These are phyloP conservation scores for Stictocephala bisonia DNA, from an alignment of 2,888 invertebrate species.

Conservation along the genomic window DNA sequence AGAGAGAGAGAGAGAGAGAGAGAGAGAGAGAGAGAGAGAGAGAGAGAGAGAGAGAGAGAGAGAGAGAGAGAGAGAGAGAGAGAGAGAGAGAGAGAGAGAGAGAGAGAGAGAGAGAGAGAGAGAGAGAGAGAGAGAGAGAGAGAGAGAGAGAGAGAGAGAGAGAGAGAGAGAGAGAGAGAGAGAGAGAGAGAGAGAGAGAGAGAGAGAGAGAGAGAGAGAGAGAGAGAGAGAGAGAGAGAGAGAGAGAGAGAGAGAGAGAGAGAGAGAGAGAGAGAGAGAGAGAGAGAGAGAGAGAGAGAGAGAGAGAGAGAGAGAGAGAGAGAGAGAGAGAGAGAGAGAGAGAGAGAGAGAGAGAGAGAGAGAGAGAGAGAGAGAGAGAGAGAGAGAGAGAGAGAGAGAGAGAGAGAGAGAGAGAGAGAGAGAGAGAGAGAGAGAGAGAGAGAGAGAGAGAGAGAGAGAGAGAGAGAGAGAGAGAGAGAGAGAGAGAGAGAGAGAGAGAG, in stretches of 20 bases:
- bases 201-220: background rate
- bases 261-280: background rate
- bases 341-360: background rate
- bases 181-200: no score
- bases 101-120: background rate
- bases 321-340: background rate
- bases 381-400: background rate
- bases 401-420: background rate
- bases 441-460: background rate
- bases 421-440: background rate
- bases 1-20: background rate
- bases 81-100: background rate
- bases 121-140: background rate
- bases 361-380: background rate
- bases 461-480: background rate
- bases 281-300: background rate
- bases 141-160: no score
- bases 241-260: background rate
- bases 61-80: background rate
- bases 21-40: slow-evolving; percentile 13
- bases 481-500: background rate
- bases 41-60: slow-evolving; percentile 12
- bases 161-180: no score
- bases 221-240: background rate
- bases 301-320: background rate